Evolutionary conservation across 2,113 vertebrate genomes (phyloP).

Genomic region (Chrysochloris asiatica): DNA sequence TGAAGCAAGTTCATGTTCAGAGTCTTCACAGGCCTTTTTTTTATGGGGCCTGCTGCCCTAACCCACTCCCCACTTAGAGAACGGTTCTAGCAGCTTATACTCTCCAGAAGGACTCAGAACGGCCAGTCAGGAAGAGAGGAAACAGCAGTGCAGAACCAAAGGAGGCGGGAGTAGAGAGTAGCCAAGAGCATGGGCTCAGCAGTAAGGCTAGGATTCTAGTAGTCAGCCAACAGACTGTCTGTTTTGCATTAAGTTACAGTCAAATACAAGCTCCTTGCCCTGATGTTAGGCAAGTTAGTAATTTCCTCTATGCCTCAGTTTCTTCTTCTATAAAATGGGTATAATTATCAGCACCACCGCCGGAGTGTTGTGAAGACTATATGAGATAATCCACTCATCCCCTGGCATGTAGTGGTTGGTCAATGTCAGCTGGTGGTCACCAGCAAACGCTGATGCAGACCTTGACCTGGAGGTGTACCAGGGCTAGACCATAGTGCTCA

Average conservation of each 20-base stretch:
- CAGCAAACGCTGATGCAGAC: no score
- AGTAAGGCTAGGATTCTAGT: neutral
- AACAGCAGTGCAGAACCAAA: neutral
- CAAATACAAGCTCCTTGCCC: neutral
- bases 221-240: neutral
- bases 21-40: neutral
- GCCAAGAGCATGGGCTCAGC: neutral
- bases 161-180: neutral
- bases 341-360: neutral
- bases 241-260: neutral
- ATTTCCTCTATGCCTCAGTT: neutral
- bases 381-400: neutral
- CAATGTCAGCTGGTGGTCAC: neutral
- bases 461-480: neutral
- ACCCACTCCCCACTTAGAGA: neutral
- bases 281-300: neutral
- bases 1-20: neutral
- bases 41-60: no score
- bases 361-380: neutral
- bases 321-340: neutral
- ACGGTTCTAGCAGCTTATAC: neutral
- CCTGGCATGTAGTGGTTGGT: accelerated
- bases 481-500: neutral
- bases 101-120: neutral
- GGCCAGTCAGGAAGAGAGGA: neutral